Conservation (phyloP, 2,113 vertebrate species). For the Pelvicachromis taeniatus region DNA sequence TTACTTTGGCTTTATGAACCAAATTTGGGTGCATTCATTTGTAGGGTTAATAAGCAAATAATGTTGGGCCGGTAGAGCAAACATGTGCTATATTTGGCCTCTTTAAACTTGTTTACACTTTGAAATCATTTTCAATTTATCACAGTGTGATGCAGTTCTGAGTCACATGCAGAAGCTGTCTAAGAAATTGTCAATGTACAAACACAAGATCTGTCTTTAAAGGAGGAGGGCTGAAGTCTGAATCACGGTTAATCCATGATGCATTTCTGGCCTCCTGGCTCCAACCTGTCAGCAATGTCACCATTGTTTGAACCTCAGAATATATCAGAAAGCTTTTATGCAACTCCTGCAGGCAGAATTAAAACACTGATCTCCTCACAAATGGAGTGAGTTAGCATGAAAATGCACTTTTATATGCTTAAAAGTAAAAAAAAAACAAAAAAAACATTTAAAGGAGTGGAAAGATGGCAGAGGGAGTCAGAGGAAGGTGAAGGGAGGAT, state of each 20-base stretch:
- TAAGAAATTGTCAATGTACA: conserved; percentile 5
- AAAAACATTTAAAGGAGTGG: neutral
- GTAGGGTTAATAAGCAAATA: neutral
- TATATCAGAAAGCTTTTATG: neutral
- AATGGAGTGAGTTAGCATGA: neutral
- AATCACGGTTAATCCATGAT: conserved; percentile 36
- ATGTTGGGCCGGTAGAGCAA: neutral
- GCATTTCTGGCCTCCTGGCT: conserved; percentile 5
- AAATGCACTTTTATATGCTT: neutral
- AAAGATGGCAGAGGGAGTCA: neutral
- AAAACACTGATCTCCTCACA: neutral
- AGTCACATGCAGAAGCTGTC: conserved; percentile 26
- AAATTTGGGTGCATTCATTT: neutral
- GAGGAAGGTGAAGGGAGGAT: neutral
- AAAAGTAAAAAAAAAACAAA: neutral
- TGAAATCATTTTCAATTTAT: conserved; percentile 20
- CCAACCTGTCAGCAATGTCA: neutral
- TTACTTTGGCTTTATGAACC: neutral
- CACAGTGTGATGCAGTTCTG: conserved; percentile 20
- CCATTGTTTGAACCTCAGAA: neutral
- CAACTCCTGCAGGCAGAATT: neutral
- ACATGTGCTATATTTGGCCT: neutral
- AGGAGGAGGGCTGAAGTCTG: neutral
- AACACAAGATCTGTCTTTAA: neutral
- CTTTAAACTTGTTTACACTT: conserved; percentile 26